A percentile compares a stretch with the other conserved stretches of the same genome.
Conservation (phyloP, 2,113 vertebrate species). For the Motacilla tschutschensis region DNA sequence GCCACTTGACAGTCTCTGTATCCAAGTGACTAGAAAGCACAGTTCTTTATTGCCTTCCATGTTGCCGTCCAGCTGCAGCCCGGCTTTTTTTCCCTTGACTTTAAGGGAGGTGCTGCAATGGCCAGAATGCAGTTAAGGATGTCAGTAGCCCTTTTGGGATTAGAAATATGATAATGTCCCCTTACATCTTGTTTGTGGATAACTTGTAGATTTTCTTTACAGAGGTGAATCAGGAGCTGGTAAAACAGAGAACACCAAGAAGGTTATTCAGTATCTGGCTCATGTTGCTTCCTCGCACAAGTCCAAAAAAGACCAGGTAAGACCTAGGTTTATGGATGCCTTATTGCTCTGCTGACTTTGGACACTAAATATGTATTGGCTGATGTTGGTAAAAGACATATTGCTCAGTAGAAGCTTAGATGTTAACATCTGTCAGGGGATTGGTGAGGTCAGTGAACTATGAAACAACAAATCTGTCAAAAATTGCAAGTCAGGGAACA, state of each 20-base stretch:
- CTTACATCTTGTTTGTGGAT: neutral
- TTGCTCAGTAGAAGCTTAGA: neutral
- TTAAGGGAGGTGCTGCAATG: neutral
- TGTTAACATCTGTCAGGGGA: neutral
- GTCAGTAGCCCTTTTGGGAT: neutral
- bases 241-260: conserved; percentile 98
- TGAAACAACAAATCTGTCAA: neutral
- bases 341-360: neutral
- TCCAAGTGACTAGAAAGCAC: neutral
- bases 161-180: neutral
- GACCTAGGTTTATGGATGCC: neutral
- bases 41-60: neutral
- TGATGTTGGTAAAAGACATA: neutral
- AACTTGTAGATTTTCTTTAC: conserved; percentile 42
- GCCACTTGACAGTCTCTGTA: neutral
- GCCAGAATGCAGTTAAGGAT: neutral
- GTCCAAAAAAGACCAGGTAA: conserved; percentile 96
- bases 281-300: conserved; percentile 97
- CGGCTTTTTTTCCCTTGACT: neutral
- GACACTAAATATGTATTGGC: neutral
- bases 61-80: neutral
- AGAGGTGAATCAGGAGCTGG: conserved; percentile 97
- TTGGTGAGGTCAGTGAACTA: neutral
- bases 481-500: neutral
- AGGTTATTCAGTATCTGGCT: conserved; percentile 97